Conservation (phyloP, 2,113 vertebrate species). For the Hemichromis elongatus region DNA sequence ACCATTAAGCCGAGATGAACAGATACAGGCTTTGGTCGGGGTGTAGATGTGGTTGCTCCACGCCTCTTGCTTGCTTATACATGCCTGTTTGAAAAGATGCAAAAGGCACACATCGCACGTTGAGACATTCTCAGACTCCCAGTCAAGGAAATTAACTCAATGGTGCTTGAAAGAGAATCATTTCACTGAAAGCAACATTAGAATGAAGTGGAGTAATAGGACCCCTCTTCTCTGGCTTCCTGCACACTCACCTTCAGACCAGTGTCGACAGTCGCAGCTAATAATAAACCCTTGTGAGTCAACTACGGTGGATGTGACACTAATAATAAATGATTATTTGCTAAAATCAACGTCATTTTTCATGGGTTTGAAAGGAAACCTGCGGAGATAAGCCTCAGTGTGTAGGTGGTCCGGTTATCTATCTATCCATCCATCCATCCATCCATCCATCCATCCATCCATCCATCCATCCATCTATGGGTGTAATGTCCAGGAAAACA, state of each 20-base stretch:
- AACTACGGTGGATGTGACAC: neutral
- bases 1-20: neutral
- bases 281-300: conserved; percentile 14
- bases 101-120: neutral
- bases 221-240: conserved; percentile 25
- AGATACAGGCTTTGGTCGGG: neutral
- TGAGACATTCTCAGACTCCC: conserved; percentile 1
- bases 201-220: conserved; percentile 37
- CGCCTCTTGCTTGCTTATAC: neutral
- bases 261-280: neutral
- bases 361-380: neutral
- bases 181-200: conserved; percentile 34
- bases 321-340: neutral
- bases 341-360: conserved; percentile 26
- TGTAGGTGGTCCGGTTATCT: neutral
- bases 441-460: too few relatives aligned
- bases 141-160: conserved; percentile 33
- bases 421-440: too few relatives aligned
- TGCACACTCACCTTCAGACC: conserved; percentile 2
- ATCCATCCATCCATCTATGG: neutral
- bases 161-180: conserved; percentile 50
- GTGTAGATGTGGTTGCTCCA: neutral
- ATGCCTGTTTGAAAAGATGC: neutral
- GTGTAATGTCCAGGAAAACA: neutral
- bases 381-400: neutral